Conservation (phyloP, 2,888 invertebrate species). For the Bruchidius siliquastri region DNA sequence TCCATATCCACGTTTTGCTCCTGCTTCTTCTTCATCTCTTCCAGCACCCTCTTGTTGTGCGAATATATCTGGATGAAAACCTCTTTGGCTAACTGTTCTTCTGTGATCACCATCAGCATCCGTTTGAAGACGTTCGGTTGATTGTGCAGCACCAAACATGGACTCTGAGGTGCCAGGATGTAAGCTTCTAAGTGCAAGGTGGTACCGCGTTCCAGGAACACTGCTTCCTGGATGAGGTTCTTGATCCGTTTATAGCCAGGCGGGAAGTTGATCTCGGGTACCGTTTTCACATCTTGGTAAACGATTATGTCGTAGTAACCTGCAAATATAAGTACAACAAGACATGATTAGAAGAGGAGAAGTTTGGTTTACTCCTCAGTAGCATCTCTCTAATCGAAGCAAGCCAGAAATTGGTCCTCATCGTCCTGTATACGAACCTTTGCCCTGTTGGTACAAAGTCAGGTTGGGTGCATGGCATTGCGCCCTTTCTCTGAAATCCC, state of each 20-base stretch:
- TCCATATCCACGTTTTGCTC: constrained; percentile 3
- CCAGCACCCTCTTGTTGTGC: constrained; percentile 22
- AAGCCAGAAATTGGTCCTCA: no score
- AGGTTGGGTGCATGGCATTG: constrained; percentile 65
- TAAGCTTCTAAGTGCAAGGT: constrained; percentile 28
- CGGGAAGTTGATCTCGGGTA: constrained; percentile 21
- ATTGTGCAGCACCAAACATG: constrained; percentile 22
- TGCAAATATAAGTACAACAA: background rate
- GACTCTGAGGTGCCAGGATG: constrained; percentile 29
- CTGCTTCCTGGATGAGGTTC: constrained; percentile 11
- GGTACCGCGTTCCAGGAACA: constrained; percentile 23
- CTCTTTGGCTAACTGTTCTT: constrained; percentile 14
- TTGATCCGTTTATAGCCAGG: background rate
- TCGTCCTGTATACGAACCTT: background rate
- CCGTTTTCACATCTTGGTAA: constrained; percentile 9
- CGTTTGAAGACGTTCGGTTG: constrained; percentile 26
- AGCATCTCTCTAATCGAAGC: no score
- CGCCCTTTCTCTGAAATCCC: constrained; percentile 60
- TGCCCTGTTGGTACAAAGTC: constrained; percentile 9
- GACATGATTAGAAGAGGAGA: no score
- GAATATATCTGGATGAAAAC: constrained; percentile 17
- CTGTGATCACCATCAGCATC: constrained; percentile 24
- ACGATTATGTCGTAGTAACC: constrained; percentile 4
- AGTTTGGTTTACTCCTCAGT: no score
- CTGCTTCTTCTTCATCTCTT: constrained; percentile 3